phyloP scores from a whole-genome alignment of 2,113 vertebrate species.

The Perccottus glenii region DNA sequence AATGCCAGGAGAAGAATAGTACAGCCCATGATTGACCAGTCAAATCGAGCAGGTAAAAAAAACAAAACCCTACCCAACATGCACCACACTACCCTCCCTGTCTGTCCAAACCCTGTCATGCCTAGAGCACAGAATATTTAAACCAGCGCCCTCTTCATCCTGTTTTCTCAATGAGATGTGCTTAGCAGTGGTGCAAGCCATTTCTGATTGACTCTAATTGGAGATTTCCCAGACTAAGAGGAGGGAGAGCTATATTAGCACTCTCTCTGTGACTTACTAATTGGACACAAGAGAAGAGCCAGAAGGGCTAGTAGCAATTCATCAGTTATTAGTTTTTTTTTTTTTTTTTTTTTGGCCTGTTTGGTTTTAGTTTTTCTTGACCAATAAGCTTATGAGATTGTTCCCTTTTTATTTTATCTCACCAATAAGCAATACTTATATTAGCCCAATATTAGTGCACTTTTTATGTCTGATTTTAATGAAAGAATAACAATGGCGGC shows the following conservation, averaged over 20 bases:
- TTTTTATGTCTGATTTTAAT: too few species aligned
- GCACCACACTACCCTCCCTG: constrained; percentile 20
- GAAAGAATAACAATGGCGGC: too few species aligned
- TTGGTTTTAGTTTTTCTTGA: constrained; percentile 27
- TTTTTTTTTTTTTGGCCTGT: constrained; percentile 61
- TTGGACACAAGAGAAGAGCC: constrained; percentile 89
- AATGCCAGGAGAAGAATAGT: constrained; percentile 99
- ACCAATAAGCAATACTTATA: neutral
- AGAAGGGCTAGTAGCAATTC: constrained; percentile 80
- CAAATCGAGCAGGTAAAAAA: constrained; percentile 99
- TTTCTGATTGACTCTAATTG: constrained; percentile 96
- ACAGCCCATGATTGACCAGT: constrained; percentile 99
- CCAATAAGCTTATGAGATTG: neutral
- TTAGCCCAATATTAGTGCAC: too few species aligned
- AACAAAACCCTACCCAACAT: constrained; percentile 9
- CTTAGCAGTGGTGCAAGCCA: constrained; percentile 83
- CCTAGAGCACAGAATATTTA: constrained; percentile 14
- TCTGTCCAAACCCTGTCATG: constrained; percentile 54
- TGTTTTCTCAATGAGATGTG: constrained; percentile 69
- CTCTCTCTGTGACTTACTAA: constrained; percentile 91
- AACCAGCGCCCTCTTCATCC: constrained; percentile 75
- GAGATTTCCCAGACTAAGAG: constrained; percentile 93
- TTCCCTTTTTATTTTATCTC: constrained; percentile 64
- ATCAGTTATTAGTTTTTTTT: constrained; percentile 76
- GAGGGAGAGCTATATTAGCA: constrained; percentile 87